These are phyloP conservation scores for Cyprinodon diabolis DNA, from an alignment of 2,797 vertebrate species.

Conservation along the genomic window DNA sequence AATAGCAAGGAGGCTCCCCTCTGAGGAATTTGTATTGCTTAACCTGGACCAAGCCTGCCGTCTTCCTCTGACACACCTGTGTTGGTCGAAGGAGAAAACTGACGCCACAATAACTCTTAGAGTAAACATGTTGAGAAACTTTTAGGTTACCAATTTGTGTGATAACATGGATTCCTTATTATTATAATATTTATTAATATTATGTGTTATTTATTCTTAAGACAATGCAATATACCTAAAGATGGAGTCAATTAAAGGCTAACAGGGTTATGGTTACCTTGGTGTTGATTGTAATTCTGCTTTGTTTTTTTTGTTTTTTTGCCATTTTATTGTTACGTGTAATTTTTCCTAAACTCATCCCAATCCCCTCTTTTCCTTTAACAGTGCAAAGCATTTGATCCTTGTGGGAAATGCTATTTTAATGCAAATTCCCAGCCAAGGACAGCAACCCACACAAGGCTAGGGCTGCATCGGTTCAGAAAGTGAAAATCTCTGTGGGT, in stretches of 20 bases:
- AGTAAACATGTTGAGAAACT: constrained; percentile 14
- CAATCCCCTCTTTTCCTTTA: constrained; percentile 32
- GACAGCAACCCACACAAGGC: constrained; percentile 63
- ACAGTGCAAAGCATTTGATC: constrained; percentile 60
- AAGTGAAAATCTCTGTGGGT: constrained; percentile 35
- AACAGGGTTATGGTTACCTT: constrained; percentile 10
- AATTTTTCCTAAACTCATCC: constrained; percentile 32
- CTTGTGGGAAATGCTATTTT: constrained; percentile 76
- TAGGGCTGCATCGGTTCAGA: constrained; percentile 60
- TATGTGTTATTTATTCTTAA: neutral
- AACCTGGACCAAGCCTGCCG: constrained; percentile 47
- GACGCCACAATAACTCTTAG: constrained; percentile 22
- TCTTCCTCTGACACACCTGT: constrained; percentile 40
- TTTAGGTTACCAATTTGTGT: constrained; percentile 5
- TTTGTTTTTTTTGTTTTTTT: constrained; percentile 28
- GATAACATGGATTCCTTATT: constrained; percentile 4
- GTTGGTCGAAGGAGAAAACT: constrained; percentile 27
- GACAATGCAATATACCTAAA: constrained; percentile 1
- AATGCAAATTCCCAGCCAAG: constrained; percentile 75
- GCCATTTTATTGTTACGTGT: constrained; percentile 35
- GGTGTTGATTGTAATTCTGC: constrained; percentile 6
- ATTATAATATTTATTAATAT: neutral
- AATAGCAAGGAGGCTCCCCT: constrained; percentile 55
- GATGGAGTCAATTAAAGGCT: neutral
- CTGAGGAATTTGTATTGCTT: constrained; percentile 35